Percentiles rank a stretch among this genome's conserved stretches.
phyloP scores from a whole-genome alignment of 2,113 vertebrate species.

The Dolichotis patagonum region DNA sequence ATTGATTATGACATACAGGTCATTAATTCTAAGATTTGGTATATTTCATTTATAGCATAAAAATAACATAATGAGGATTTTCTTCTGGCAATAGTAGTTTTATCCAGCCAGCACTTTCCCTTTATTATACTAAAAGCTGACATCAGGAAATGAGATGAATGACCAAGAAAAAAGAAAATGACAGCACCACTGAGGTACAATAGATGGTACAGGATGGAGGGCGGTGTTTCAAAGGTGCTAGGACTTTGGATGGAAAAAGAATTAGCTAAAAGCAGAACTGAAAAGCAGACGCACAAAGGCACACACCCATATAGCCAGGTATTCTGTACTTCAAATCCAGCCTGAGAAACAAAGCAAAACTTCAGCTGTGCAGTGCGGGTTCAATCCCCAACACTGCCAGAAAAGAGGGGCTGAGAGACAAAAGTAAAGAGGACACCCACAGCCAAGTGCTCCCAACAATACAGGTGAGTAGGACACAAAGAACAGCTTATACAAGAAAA shows the following conservation, averaged over 20 bases:
- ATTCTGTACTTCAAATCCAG: background rate
- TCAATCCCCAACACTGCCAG: background rate
- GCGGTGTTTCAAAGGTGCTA: background rate
- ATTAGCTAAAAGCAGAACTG: background rate
- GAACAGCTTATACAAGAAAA: background rate
- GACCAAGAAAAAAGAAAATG: background rate
- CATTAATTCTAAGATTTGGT: background rate
- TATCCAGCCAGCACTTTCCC: background rate
- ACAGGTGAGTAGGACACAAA: background rate
- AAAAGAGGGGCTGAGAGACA: background rate
- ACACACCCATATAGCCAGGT: too few relatives aligned
- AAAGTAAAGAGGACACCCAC: background rate
- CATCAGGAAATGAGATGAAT: background rate
- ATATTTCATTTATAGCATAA: background rate
- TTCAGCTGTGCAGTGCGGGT: background rate
- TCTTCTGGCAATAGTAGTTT: background rate
- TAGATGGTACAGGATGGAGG: rapidly evolving
- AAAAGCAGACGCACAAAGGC: too few relatives aligned
- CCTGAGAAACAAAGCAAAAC: background rate
- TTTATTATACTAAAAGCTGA: background rate
- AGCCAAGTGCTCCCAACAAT: background rate
- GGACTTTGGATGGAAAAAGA: background rate
- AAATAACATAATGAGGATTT: background rate
- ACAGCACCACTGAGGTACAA: background rate
- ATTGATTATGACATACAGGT: background rate